Conservation (phyloP, 1,140 invertebrate genomes). For the Drosophila takahashii region DNA sequence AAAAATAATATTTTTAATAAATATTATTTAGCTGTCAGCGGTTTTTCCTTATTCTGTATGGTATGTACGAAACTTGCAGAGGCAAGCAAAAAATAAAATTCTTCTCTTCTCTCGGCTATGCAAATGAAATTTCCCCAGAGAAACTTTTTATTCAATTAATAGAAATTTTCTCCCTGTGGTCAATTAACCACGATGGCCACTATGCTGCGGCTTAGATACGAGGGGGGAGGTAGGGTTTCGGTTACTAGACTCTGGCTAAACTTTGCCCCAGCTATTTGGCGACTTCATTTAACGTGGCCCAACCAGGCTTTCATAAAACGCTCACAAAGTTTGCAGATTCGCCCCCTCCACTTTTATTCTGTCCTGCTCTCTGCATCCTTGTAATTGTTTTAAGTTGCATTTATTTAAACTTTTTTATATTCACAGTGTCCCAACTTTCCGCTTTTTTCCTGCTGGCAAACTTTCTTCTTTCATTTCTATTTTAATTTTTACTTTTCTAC, state of each 20-base stretch:
- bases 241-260: conserved; percentile 19
- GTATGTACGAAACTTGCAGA: conserved; percentile 9
- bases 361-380: conserved; percentile 37
- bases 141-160: conserved; percentile 73
- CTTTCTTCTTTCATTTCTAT: conserved; percentile 57
- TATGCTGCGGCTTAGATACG: conserved; percentile 10
- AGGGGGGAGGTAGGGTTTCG: neutral
- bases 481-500: conserved; percentile 28
- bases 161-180: conserved; percentile 53
- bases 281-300: conserved; percentile 69
- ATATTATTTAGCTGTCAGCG: neutral
- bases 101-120: conserved; percentile 12
- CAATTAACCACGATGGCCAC: conserved; percentile 66
- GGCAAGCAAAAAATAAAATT: conserved; percentile 1
- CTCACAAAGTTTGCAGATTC: conserved; percentile 43
- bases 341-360: conserved; percentile 11
- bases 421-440: conserved; percentile 42
- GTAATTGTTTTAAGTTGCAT: conserved; percentile 79
- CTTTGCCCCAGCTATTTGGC: conserved; percentile 47
- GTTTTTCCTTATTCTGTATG: conserved; percentile 6
- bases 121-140: conserved; percentile 53
- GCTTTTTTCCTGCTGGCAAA: conserved; percentile 44
- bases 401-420: conserved; percentile 63
- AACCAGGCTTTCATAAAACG: conserved; percentile 40
- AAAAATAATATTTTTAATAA: too few relatives aligned